Conservation (phyloP, 2,888 invertebrate species). For the Agriotes lineatus region DNA sequence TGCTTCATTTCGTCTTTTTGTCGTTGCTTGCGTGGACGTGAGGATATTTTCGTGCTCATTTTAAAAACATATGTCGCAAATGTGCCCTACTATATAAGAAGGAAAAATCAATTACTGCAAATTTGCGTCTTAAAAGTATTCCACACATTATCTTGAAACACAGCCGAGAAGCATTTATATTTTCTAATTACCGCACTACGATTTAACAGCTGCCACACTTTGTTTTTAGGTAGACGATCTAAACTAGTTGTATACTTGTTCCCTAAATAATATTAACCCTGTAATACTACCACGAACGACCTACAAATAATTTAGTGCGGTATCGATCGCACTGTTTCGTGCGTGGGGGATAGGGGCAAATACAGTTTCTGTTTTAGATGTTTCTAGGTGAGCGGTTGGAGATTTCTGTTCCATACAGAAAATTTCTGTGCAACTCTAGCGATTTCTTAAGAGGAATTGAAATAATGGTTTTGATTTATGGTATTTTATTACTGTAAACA, state of each 20-base stretch:
- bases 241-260: too few relatives aligned
- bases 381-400: too few relatives aligned
- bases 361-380: neutral
- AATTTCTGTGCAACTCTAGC: neutral
- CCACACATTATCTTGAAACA: neutral
- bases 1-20: slow-evolving; percentile 62
- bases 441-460: neutral
- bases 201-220: too few relatives aligned
- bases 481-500: slow-evolving; percentile 21
- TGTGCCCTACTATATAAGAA: neutral
- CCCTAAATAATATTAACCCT: too few relatives aligned
- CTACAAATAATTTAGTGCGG: too few relatives aligned
- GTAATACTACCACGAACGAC: too few relatives aligned
- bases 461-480: slow-evolving; percentile 1
- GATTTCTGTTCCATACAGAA: too few relatives aligned
- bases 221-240: too few relatives aligned
- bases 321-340: too few relatives aligned
- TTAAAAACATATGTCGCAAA: neutral
- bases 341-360: neutral
- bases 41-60: slow-evolving; percentile 55
- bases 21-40: slow-evolving; percentile 58
- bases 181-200: too few relatives aligned
- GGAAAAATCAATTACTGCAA: neutral
- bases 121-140: neutral
- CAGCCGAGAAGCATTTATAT: too few relatives aligned